Evolutionary conservation across 2,113 vertebrate genomes (phyloP).

Genomic region (Nettapus auritus): DNA sequence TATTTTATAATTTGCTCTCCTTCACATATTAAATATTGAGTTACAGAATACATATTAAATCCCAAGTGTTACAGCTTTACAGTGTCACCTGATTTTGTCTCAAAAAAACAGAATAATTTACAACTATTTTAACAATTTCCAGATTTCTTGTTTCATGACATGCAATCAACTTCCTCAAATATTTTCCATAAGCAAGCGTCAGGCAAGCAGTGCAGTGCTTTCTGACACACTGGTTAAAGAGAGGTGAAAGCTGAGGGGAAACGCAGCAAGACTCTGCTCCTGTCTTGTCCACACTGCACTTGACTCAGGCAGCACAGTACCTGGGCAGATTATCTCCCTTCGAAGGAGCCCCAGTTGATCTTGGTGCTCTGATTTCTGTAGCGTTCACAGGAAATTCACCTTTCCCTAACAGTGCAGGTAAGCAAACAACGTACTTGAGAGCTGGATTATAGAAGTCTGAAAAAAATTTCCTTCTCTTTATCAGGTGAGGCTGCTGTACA

Average conservation of each 20-base stretch:
- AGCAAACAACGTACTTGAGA: neutral
- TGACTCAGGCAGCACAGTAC: neutral
- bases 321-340: neutral
- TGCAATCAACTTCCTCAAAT: fast-evolving
- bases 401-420: neutral
- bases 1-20: neutral
- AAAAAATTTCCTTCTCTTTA: neutral
- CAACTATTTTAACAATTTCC: neutral
- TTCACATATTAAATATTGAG: neutral
- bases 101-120: neutral
- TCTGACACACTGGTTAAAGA: neutral
- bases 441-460: neutral
- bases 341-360: neutral
- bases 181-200: neutral
- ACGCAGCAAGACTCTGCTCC: neutral
- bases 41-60: neutral
- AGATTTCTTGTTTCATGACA: neutral
- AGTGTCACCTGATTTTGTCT: neutral
- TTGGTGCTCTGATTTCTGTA: neutral
- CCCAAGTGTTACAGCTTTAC: neutral
- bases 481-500: neutral
- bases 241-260: neutral
- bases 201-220: neutral
- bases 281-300: neutral
- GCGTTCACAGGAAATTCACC: neutral